Base-by-base conservation (phyloP, 2,888 invertebrate species). In the Villa cingulata region DNA sequence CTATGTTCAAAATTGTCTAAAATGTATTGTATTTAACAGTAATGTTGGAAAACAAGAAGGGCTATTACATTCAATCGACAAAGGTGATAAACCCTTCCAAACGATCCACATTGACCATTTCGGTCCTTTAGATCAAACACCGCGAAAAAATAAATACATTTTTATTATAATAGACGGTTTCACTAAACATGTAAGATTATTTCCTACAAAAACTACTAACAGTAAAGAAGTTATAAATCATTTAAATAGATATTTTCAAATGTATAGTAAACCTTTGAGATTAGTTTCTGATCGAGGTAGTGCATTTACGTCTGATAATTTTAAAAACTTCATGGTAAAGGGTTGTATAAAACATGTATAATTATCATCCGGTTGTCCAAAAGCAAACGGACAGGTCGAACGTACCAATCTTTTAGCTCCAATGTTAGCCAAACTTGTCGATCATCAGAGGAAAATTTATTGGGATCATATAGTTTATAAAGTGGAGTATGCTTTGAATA, bases 291-390 rank as follows among this genome's bases (percentile, higher is more conserved):
- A 41, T n/a, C 23, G 62, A 32, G 66, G 66, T n/a, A 58, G 60
- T 16, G 57, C 59, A 14, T 69, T 65, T 46, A 68, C 65, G 0
- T 59, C 62, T 3, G 53, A 57, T 17, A 44, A 49, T 4, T 69
- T 68, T 48, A 41, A 51, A 37, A 44, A 51, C 5, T 63, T 59
- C 46, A 61, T 62, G 45, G 38, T 49, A 6, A 54, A 59, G 16
- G 54, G 58, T 45, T 49, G 49, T 18, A 16, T 53, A 7, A 12
- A 45, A 2, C 48, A 48, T 15, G 23, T 44, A 2, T 29, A 32
- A 5, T 40, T 45, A 23, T 45, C 48, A 1, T 43, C 46, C 3
- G 18, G 23, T 2, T 27, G 29, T 4, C 49, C 49, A 15, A 43
- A 46, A 23, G n/a, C 34, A 16, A 48, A 45, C 29, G 50, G 48